A percentile compares a stretch with the other conserved stretches of the same genome.
Conservation (phyloP, 2,797 vertebrate genomes). For the Rhinoraja longicauda region DNA sequence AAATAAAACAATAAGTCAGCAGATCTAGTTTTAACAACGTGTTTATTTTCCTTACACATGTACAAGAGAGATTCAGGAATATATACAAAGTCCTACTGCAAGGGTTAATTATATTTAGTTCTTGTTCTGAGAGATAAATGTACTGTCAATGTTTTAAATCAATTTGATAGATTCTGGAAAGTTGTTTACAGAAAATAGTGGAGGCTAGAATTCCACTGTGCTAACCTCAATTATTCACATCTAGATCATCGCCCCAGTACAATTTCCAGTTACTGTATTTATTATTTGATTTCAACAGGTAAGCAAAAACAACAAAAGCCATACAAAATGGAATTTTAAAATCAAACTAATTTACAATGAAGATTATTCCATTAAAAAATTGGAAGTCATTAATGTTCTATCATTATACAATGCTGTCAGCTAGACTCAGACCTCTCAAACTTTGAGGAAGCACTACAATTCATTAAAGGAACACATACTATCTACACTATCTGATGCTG, state of each 20-base stretch:
- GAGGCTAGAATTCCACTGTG: background rate
- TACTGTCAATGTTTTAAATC: conserved; percentile 1
- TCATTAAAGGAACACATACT: background rate
- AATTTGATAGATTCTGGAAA: background rate
- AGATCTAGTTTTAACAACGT: conserved; percentile 15
- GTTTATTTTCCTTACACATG: conserved; percentile 35
- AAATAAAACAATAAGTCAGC: conserved; percentile 29
- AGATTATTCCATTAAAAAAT: background rate
- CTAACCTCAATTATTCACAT: background rate
- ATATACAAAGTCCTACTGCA: conserved; percentile 21
- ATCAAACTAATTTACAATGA: background rate
- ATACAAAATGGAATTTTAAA: background rate
- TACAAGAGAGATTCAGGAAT: conserved; percentile 20
- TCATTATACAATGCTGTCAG: background rate
- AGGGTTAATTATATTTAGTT: background rate
- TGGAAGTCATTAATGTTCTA: background rate
- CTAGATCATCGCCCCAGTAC: background rate
- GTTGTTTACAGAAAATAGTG: background rate
- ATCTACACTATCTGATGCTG: background rate
- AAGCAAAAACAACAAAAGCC: background rate
- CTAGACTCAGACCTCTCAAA: background rate
- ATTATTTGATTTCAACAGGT: background rate
- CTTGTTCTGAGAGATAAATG: conserved; percentile 1
- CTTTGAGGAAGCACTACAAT: background rate
- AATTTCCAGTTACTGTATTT: background rate